Evolutionary conservation across 1,140 invertebrate genomes (phyloP).

Genomic region (Diuraphis noxia): DNA sequence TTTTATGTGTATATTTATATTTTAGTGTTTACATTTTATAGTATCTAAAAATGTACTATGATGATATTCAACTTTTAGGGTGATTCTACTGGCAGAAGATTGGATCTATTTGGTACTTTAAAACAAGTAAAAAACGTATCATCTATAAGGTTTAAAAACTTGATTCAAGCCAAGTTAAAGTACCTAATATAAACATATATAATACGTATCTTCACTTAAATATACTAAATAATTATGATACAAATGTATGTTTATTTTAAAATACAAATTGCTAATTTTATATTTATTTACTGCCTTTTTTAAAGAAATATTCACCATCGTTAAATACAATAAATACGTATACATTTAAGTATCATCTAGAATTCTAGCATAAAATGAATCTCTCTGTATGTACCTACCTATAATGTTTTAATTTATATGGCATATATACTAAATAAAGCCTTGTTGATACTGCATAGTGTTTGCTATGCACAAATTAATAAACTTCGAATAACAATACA

Average conservation of each 20-base stretch:
- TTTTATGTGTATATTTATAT: no score
- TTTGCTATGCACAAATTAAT: background rate
- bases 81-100: no score
- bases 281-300: background rate
- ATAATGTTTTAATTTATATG: background rate
- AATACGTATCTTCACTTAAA: no score
- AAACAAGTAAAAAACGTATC: no score
- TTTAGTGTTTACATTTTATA: no score
- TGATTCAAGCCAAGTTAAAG: no score
- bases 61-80: no score
- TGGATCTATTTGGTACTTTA: no score
- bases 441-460: background rate
- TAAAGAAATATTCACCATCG: background rate
- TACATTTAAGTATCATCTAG: background rate
- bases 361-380: background rate
- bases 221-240: no score
- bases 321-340: no score
- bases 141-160: background rate
- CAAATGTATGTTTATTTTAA: background rate
- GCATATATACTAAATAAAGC: background rate
- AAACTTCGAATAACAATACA: background rate
- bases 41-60: no score
- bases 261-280: background rate
- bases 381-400: background rate
- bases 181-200: background rate